Conservation (phyloP, 2,113 vertebrate genomes). For the Eonycteris spelaea region DNA sequence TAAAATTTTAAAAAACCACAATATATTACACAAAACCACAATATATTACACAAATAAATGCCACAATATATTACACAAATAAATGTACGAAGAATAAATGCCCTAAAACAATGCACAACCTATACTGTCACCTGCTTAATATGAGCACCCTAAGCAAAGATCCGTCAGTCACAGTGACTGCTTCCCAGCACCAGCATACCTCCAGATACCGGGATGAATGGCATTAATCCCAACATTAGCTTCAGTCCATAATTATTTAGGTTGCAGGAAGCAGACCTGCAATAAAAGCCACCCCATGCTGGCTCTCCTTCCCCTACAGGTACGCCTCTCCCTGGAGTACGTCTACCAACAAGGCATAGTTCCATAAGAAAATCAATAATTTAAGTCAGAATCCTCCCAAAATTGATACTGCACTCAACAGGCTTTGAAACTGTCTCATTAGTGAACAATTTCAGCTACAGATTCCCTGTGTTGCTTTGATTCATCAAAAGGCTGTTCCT, state of each 20-base stretch:
- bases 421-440: neutral
- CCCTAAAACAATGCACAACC: neutral
- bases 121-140: neutral
- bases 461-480: neutral
- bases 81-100: neutral
- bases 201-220: neutral
- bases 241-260: neutral
- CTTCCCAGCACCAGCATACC: neutral
- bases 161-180: rapidly evolving
- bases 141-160: neutral
- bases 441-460: neutral
- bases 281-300: neutral
- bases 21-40: neutral
- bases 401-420: neutral
- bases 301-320: neutral
- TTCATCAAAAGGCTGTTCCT: neutral
- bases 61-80: neutral
- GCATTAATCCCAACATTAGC: neutral
- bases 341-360: neutral
- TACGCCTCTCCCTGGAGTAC: neutral
- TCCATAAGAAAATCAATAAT: neutral
- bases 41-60: neutral
- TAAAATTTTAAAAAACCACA: neutral
- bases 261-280: neutral
- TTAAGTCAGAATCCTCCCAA: neutral